phyloP scores from a whole-genome alignment of 2,888 invertebrate genomes.

The Scotopteryx bipunctaria region DNA sequence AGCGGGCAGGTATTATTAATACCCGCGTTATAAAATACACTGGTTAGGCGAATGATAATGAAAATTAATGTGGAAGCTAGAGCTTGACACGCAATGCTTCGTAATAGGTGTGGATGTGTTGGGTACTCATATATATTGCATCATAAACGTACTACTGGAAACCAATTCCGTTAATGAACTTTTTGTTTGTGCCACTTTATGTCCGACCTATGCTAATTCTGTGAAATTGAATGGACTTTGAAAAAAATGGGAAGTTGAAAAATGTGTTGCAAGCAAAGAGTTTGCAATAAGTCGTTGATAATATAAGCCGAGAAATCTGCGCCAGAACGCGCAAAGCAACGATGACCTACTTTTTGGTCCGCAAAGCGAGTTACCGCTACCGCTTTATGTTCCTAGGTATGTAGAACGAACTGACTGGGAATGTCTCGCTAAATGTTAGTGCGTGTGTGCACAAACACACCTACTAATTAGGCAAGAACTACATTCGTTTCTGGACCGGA shows the following conservation, averaged over 20 bases:
- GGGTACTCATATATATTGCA: conserved; percentile 11
- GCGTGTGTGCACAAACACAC: conserved; percentile 5
- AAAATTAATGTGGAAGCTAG: conserved; percentile 40
- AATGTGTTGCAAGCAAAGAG: conserved; percentile 45
- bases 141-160: conserved; percentile 32
- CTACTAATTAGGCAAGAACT: neutral
- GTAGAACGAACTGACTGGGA: conserved; percentile 21
- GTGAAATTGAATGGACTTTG: conserved; percentile 5
- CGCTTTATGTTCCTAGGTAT: conserved; percentile 26
- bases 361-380: conserved; percentile 45
- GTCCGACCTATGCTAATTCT: neutral
- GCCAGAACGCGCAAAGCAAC: conserved; percentile 55
- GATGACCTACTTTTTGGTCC: conserved; percentile 68
- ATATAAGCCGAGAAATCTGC: conserved; percentile 57
- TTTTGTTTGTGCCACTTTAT: conserved; percentile 13
- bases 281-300: conserved; percentile 53
- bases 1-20: conserved; percentile 12
- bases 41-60: conserved; percentile 39
- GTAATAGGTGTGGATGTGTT: conserved; percentile 32
- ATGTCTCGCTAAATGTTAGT: conserved; percentile 17
- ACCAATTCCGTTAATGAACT: conserved; percentile 36
- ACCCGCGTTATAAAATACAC: conserved; percentile 24
- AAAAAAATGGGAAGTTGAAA: conserved; percentile 13
- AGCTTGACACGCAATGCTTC: conserved; percentile 43
- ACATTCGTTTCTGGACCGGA: neutral